Evolutionary conservation across 2,888 invertebrate genomes (phyloP).

Genomic region (Rotaria magnacalcarata): DNA sequence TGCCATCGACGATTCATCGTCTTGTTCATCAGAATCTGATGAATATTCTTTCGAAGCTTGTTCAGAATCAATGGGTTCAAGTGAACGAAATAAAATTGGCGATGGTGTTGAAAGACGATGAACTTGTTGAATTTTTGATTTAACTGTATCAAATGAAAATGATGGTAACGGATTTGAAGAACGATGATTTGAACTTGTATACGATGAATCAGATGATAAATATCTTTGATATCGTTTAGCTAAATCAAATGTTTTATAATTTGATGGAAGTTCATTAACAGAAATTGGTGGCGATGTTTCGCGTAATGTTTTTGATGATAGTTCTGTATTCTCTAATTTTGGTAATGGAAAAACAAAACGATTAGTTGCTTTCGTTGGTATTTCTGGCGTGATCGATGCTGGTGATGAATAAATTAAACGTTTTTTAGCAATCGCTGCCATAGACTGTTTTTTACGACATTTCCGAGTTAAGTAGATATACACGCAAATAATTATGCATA

Average conservation of each 20-base stretch:
- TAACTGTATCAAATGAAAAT: conserved; percentile 11
- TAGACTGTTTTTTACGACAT: conserved; percentile 15
- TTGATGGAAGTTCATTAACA: neutral
- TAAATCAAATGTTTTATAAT: conserved; percentile 23
- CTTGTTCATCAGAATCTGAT: neutral
- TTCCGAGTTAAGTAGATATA: neutral
- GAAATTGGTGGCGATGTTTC: neutral
- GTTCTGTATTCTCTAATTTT: neutral
- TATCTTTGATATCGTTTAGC: neutral
- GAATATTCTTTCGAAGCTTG: neutral
- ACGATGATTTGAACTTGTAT: neutral
- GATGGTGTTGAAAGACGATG: neutral
- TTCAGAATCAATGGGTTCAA: neutral
- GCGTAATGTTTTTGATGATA: neutral
- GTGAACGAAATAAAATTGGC: neutral
- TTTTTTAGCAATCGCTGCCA: neutral
- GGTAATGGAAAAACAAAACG: neutral
- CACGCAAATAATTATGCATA: neutral
- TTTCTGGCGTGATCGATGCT: neutral
- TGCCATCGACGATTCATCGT: neutral
- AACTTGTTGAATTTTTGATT: conserved; percentile 32
- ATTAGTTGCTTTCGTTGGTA: neutral
- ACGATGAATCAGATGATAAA: conserved; percentile 33
- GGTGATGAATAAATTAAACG: conserved; percentile 13
- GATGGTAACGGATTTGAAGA: neutral